Evolutionary conservation across 2,797 vertebrate genomes (phyloP).

Genomic region (Muscicapa comitata): DNA sequence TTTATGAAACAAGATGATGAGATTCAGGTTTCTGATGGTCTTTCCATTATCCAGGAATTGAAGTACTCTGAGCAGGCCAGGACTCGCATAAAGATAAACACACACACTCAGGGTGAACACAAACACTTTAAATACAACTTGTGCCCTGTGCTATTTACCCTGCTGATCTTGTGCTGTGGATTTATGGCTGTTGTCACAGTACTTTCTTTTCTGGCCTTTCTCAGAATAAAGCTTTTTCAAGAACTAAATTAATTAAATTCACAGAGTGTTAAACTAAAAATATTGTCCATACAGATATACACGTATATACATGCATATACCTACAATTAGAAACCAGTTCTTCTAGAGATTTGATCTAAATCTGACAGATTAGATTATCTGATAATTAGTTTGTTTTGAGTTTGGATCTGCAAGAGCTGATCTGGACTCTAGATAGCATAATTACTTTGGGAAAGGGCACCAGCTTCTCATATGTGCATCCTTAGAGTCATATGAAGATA

Average conservation of each 20-base stretch:
- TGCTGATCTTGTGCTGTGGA: background rate
- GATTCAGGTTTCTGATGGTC: slow-evolving; percentile 35
- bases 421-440: background rate
- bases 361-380: background rate
- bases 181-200: slow-evolving; percentile 36
- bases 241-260: slow-evolving; percentile 21
- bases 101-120: background rate
- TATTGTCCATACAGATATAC: background rate
- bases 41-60: slow-evolving; percentile 39
- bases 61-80: slow-evolving; percentile 15
- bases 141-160: background rate
- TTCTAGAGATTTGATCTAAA: background rate
- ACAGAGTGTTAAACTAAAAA: background rate
- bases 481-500: background rate
- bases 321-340: background rate
- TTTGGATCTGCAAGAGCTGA: background rate
- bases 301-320: background rate
- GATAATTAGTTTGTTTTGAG: background rate
- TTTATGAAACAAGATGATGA: slow-evolving; percentile 45
- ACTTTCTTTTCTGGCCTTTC: slow-evolving; percentile 9
- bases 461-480: background rate
- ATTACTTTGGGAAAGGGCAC: background rate
- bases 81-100: slow-evolving; percentile 34
- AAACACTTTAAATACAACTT: background rate
- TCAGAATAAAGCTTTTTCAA: background rate